Conservation (phyloP, 2,888 invertebrate species). For the Eupithecia inturbata region DNA sequence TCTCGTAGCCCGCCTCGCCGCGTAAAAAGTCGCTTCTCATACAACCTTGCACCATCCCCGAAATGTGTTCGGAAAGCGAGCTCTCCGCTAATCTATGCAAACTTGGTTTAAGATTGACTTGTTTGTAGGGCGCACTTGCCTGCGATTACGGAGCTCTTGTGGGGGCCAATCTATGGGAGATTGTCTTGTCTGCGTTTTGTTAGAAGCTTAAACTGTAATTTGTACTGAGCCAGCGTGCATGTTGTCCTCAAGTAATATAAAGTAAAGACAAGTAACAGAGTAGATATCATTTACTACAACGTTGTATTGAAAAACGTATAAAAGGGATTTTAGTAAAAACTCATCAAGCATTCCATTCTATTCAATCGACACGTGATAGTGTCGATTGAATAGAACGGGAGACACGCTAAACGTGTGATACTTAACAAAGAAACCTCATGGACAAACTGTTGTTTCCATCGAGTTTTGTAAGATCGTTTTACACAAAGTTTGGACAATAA, state of each 20-base stretch:
- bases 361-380: no score
- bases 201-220: slow-evolving; percentile 33
- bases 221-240: slow-evolving; percentile 11
- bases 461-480: no score
- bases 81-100: slow-evolving; percentile 75
- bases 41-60: slow-evolving; percentile 49
- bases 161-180: slow-evolving; percentile 57
- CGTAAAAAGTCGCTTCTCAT: neutral
- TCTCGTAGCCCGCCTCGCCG: neutral
- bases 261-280: neutral
- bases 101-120: slow-evolving; percentile 77
- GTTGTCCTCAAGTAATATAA: neutral
- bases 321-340: no score
- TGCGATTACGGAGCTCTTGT: slow-evolving; percentile 61
- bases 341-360: no score
- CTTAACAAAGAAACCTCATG: no score
- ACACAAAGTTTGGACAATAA: no score
- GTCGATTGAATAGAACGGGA: no score
- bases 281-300: no score
- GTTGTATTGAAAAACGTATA: no score
- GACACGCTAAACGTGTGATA: no score
- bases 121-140: slow-evolving; percentile 69
- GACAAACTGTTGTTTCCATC: no score
- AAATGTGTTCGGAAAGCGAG: slow-evolving; percentile 67
- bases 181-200: slow-evolving; percentile 43